Evolutionary conservation across 2,797 vertebrate genomes (phyloP), one percentile per base, ranked within the genome.

Genomic region (Danionella dracula): DNA sequence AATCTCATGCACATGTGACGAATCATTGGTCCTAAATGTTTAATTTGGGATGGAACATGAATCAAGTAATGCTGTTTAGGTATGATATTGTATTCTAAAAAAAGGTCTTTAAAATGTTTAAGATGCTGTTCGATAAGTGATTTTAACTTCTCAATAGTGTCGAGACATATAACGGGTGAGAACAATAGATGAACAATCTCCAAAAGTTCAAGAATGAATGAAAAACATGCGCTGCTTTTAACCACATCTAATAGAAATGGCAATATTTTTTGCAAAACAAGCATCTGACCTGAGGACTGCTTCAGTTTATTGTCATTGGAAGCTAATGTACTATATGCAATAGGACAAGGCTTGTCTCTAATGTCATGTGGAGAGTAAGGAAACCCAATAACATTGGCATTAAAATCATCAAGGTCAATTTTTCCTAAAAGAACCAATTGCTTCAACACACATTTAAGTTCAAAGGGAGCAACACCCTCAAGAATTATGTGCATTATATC

Each of bases 31-130:
- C 50, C 72, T 23, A 70, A 29, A 5, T 46, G 55, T 56, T 62
- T 68, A 54, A 67, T 74, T 13, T 73, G 74, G 4, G 56, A 59
- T 51, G 46, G 68, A 27, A 13, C 21, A 44, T 73, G 49, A 51
- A 71, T 57, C 45, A 74, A 46, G 37, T 66, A 66, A 49, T 71
- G 73, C 4, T 74, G 58, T 45, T 76, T 76, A 2, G 68, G 62
- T 5, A 46, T 75, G 4, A 75, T 48, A 27, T 72, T 78, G 54
- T 51, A 49, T 0, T 73, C 63, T 27, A 56, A 40, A 15, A 79
- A 75, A 59, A 73, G 17, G 1, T 17, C 21, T 15, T 69, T 75
- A 12, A 74, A 42, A 57, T 68, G 68, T 9, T 78, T 62, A 13
- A 75, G 31, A 11, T 73, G 68, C 41, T 73, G 61, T 59, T 74